These are phyloP conservation scores for Oxyura jamaicensis DNA, from an alignment of 2,113 vertebrate species.

Conservation along the genomic window DNA sequence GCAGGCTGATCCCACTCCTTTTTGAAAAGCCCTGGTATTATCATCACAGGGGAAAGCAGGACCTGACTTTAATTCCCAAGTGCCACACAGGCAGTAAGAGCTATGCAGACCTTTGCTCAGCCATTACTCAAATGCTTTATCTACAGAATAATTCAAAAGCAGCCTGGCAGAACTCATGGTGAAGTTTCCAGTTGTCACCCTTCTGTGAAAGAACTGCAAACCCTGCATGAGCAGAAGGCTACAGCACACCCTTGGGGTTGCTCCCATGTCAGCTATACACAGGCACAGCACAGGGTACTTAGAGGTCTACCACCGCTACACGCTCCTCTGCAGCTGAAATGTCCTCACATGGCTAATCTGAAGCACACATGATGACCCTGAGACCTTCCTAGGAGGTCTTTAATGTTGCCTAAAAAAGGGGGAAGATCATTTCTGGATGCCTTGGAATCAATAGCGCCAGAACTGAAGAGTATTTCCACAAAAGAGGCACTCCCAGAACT, in stretches of 20 bases:
- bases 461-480: background rate
- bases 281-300: background rate
- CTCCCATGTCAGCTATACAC: too few relatives aligned
- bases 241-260: too few relatives aligned
- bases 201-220: background rate
- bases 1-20: background rate
- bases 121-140: background rate
- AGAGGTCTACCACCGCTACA: background rate
- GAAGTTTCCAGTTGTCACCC: background rate
- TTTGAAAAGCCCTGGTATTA: background rate
- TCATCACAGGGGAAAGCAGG: background rate
- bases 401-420: background rate
- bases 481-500: background rate
- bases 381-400: background rate
- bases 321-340: background rate
- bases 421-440: background rate
- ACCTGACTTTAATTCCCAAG: background rate
- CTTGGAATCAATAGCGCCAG: background rate
- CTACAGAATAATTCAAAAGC: background rate
- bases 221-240: background rate
- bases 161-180: background rate
- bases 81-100: background rate
- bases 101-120: background rate
- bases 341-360: background rate
- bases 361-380: background rate